Base-by-base conservation (phyloP, 2,113 vertebrate genomes). In the Myxocyprinus asiaticus region DNA sequence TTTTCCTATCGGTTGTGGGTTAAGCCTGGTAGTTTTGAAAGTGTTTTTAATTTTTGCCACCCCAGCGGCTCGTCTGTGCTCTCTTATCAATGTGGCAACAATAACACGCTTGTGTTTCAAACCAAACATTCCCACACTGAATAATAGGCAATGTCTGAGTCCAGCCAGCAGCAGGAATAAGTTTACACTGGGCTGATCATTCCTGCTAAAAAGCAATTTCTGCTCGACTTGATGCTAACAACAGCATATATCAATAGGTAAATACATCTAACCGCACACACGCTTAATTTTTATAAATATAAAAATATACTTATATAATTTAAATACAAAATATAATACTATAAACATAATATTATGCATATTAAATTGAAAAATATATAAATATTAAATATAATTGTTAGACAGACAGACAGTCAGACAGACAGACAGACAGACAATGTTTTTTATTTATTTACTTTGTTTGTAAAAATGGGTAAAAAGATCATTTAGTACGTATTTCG, bases 121-220 rank as follows among this genome's bases (percentile, higher is more conserved):
- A 95, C 94, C 93, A 98, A 98, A 98, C 96, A 96, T 97, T 96
- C 96, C 95, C 96, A 97, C 96, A 95, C 91, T 89, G 89, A 92
- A 94, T 92, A 94, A 94, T 95, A 84, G 93, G 92, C 93, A 90
- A 91, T 92, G 22, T 33, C 22, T 33, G 22, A 33, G 91, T 53
- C 87, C 88, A 93, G 92, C 93, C 92, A 92, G 85, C 83, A 89
- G 87, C 90, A 91, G 90, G 91, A 90, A 91, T 89, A 22, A 91
- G 93, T 93, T 94, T 92, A 87, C 91, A 93, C 86, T 93, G 91
- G 93, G 91, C 88, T 91, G 91, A 92, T 92, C 90, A 85, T 91
- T 94, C 91, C 90, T 93, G 89, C 94, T 93, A 91, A 92, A 95
- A 92, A 93, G 93, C 93, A 93, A 93, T 94, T 76, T 80, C 82